A percentile compares a stretch with the other conserved stretches of the same genome.
Evolutionary conservation across 2,797 vertebrate genomes (phyloP).

Genomic region (Eulemur albifrons): DNA sequence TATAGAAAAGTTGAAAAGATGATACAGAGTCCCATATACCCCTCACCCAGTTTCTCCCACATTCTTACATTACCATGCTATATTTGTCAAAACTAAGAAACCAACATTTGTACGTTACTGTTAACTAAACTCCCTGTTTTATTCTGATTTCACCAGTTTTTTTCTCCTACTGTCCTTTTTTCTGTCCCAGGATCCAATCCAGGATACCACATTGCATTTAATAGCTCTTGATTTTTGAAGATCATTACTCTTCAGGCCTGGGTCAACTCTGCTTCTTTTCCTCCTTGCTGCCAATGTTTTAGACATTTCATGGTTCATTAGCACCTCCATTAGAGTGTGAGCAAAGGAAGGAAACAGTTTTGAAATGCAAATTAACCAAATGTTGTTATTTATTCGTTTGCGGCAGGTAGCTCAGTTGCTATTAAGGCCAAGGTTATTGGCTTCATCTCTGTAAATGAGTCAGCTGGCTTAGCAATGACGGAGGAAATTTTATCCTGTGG

Average conservation of each 20-base stretch:
- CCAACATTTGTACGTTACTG: neutral
- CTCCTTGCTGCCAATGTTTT: constrained; percentile 30
- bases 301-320: constrained; percentile 73
- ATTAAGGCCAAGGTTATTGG: constrained; percentile 70
- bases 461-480: constrained; percentile 20
- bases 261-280: constrained; percentile 9
- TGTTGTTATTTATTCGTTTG: constrained; percentile 68
- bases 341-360: constrained; percentile 58
- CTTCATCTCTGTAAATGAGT: constrained; percentile 51
- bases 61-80: neutral
- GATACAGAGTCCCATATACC: neutral
- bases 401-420: constrained; percentile 42
- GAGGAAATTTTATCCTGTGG: neutral
- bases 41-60: neutral
- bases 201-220: neutral
- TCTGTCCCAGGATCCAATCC: neutral
- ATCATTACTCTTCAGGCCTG: neutral
- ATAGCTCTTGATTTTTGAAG: constrained; percentile 28
- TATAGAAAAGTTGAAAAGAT: constrained; percentile 22
- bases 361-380: constrained; percentile 72
- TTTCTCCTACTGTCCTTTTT: neutral
- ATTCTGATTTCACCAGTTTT: neutral
- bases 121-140: neutral
- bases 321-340: constrained; percentile 55
- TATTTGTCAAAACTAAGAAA: constrained; percentile 37